A percentile compares a stretch with the other conserved stretches of the same genome.
Evolutionary conservation across 64 coral and sea anemone genomes (phyloP).

Genomic region (Anthopleura sola): DNA sequence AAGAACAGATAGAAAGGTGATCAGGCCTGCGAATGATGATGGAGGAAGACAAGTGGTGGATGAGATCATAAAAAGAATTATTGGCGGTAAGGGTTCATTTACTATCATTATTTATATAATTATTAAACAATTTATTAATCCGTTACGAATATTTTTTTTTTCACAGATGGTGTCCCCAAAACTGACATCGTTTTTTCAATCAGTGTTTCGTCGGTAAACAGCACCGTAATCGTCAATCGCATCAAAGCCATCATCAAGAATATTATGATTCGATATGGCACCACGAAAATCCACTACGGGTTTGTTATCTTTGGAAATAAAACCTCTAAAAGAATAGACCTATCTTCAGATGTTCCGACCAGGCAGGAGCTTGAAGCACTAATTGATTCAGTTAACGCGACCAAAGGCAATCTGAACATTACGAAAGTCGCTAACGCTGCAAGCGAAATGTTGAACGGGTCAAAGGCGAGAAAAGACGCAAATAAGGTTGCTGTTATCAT

Average conservation of each 20-base stretch:
- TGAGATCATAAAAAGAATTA: slow-evolving; percentile 13
- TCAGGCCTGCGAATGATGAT: background rate
- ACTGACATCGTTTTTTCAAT: background rate
- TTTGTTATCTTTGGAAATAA: slow-evolving; percentile 26
- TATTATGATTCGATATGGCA: slow-evolving; percentile 36
- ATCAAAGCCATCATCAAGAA: slow-evolving; percentile 38
- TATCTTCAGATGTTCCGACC: background rate
- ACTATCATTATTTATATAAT: background rate
- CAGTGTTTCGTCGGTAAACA: background rate
- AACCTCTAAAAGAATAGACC: background rate
- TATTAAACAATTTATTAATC: background rate
- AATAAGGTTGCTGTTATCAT: background rate
- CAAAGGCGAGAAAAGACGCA: background rate
- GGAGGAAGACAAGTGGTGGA: background rate
- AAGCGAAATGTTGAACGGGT: background rate
- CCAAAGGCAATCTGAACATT: background rate
- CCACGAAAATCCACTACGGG: slow-evolving; percentile 18
- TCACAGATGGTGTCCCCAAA: background rate
- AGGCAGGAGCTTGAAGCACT: background rate
- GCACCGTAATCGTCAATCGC: background rate
- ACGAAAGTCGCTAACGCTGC: background rate
- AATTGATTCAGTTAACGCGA: background rate
- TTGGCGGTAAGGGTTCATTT: background rate
- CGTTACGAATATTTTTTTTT: background rate
- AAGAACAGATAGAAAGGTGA: slow-evolving; percentile 1